A percentile compares a stretch with the other conserved stretches of the same genome.
These are phyloP conservation scores for Megalops cyprinoides DNA, from an alignment of 2,797 vertebrate genomes.

Conservation along the genomic window DNA sequence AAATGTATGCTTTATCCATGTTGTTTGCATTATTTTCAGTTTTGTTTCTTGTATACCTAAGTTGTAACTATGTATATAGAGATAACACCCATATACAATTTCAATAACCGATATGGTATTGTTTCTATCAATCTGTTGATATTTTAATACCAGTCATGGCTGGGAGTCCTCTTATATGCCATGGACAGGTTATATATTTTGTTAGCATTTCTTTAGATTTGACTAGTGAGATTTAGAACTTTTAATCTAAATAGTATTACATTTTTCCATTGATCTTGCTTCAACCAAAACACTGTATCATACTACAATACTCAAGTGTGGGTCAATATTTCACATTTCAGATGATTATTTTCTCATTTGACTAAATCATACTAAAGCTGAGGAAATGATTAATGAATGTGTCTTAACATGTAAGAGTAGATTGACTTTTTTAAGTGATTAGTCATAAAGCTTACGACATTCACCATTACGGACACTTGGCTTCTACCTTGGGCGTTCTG, in stretches of 20 bases:
- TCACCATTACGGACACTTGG: neutral
- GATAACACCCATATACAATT: neutral
- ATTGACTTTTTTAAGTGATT: neutral
- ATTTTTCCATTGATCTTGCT: too few species aligned
- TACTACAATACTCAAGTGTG: too few species aligned
- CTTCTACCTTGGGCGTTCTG: neutral
- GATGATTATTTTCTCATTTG: neutral
- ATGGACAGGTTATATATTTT: too few species aligned
- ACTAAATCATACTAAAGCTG: conserved; percentile 39
- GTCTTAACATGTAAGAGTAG: neutral
- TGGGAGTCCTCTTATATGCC: neutral
- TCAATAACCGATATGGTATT: neutral
- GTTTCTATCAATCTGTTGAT: neutral
- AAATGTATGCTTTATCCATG: neutral
- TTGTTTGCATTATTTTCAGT: neutral
- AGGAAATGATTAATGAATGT: conserved; percentile 29
- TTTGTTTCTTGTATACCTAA: neutral
- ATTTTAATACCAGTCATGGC: neutral
- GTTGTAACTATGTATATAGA: neutral
- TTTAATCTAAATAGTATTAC: too few species aligned
- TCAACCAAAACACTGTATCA: neutral
- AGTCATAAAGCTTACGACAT: neutral
- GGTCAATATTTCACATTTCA: too few species aligned
- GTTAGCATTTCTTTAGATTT: too few species aligned
- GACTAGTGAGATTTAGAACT: too few species aligned